phyloP scores from a whole-genome alignment of 2,888 invertebrate genomes.

The Microctonus hyperodae region DNA sequence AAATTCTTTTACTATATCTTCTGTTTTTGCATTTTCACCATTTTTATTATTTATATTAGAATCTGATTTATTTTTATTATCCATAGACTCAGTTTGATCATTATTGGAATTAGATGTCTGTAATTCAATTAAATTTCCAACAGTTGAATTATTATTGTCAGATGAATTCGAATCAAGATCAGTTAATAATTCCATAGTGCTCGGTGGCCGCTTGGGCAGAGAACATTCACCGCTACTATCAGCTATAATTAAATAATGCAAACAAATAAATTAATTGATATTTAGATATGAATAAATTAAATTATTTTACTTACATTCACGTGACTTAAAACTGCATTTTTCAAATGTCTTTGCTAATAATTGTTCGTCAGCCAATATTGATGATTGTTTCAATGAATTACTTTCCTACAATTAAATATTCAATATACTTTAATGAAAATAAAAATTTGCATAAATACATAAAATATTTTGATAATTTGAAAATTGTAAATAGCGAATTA shows the following conservation, averaged over 20 bases:
- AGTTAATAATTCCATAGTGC: slow-evolving; percentile 49
- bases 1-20: slow-evolving; percentile 39
- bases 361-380: slow-evolving; percentile 45
- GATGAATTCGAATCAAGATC: slow-evolving; percentile 46
- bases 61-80: slow-evolving; percentile 22
- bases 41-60: slow-evolving; percentile 14
- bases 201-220: slow-evolving; percentile 44
- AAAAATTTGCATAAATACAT: neutral
- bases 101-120: slow-evolving; percentile 23
- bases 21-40: slow-evolving; percentile 4
- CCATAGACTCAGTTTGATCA: neutral
- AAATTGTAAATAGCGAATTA: slow-evolving; percentile 9
- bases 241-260: slow-evolving; percentile 28
- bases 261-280: neutral
- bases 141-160: neutral
- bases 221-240: slow-evolving; percentile 46
- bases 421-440: slow-evolving; percentile 3
- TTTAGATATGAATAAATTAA: neutral
- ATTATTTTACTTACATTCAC: slow-evolving; percentile 40
- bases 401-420: slow-evolving; percentile 38
- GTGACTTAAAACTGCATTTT: slow-evolving; percentile 47
- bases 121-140: slow-evolving; percentile 54
- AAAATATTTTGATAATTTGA: slow-evolving; percentile 22
- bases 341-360: slow-evolving; percentile 53
- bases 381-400: slow-evolving; percentile 36